Conservation (phyloP, 1,140 invertebrate species). For the Lanistes nyassanus region DNA sequence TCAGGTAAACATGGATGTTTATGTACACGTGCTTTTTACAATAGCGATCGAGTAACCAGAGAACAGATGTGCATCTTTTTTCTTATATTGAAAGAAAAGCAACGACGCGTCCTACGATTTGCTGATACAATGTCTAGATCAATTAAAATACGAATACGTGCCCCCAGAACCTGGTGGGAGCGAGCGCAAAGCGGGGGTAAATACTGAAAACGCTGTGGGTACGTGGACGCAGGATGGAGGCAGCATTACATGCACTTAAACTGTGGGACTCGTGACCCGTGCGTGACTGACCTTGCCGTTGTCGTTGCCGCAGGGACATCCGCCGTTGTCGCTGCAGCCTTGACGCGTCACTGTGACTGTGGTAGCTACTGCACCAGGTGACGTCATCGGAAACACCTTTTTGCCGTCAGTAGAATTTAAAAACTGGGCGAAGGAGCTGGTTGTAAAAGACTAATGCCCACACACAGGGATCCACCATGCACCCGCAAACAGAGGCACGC, state of each 20-base stretch:
- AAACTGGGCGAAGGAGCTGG: conserved; percentile 38
- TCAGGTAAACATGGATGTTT: not conserved
- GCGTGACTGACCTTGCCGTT: conserved; percentile 34
- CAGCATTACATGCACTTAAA: not conserved
- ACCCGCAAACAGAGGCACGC: conserved; percentile 2
- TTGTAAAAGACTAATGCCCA: conserved; percentile 39
- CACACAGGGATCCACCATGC: not conserved
- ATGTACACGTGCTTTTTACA: not conserved
- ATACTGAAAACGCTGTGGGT: too few relatives aligned
- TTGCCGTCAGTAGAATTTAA: conserved; percentile 37
- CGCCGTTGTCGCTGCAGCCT: conserved; percentile 35
- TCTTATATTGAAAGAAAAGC: too few relatives aligned
- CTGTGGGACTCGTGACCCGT: too few relatives aligned
- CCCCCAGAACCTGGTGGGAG: too few relatives aligned
- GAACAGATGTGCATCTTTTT: not conserved
- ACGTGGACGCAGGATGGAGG: too few relatives aligned
- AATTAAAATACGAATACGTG: not conserved
- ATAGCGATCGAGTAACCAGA: not conserved
- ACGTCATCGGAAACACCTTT: conserved; percentile 39
- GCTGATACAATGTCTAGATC: not conserved
- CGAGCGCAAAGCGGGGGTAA: not conserved
- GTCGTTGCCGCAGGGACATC: conserved; percentile 51
- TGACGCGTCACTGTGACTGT: conserved; percentile 39
- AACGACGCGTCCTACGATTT: too few relatives aligned
- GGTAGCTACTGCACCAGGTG: conserved; percentile 29